Conservation (phyloP, 1,140 invertebrate species). For the Orius insidiosus region DNA sequence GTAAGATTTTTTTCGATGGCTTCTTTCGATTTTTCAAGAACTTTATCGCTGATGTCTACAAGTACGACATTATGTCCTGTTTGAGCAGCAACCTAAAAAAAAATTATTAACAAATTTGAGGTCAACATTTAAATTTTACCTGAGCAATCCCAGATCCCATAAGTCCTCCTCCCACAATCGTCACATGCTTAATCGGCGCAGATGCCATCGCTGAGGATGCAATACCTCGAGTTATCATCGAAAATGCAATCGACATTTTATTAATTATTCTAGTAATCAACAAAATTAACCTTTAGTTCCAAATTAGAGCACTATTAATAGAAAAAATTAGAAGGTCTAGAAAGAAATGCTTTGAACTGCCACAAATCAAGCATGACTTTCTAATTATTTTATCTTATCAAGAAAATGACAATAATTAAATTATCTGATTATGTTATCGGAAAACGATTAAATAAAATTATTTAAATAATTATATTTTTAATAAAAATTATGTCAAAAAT, state of each 20-base stretch:
- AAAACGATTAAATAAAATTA: too few relatives aligned
- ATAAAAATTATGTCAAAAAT: too few relatives aligned
- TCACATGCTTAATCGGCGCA: constrained; percentile 53
- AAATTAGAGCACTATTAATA: too few relatives aligned
- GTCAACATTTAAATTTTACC: constrained; percentile 31
- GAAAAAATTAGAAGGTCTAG: too few relatives aligned
- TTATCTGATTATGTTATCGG: too few relatives aligned
- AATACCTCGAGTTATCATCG: constrained; percentile 32
- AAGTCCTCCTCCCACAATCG: constrained; percentile 67
- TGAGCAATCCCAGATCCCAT: constrained; percentile 82
- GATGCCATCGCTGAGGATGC: constrained; percentile 23
- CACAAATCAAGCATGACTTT: too few relatives aligned
- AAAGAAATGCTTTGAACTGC: too few relatives aligned
- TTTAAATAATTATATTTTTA: too few relatives aligned
- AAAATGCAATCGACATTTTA: constrained; percentile 23
- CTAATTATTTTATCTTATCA: too few relatives aligned
- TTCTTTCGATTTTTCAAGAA: constrained; percentile 48
- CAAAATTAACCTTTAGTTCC: neutral
- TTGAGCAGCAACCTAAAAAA: constrained; percentile 53
- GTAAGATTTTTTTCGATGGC: constrained; percentile 49
- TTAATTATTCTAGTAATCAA: neutral
- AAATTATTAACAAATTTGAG: neutral
- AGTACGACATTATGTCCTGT: constrained; percentile 57
- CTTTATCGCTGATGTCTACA: constrained; percentile 50
- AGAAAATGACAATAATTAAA: too few relatives aligned